These are phyloP conservation scores for Crotalus helleri DNA, from an alignment of 2,113 vertebrate genomes.

Conservation along the genomic window DNA sequence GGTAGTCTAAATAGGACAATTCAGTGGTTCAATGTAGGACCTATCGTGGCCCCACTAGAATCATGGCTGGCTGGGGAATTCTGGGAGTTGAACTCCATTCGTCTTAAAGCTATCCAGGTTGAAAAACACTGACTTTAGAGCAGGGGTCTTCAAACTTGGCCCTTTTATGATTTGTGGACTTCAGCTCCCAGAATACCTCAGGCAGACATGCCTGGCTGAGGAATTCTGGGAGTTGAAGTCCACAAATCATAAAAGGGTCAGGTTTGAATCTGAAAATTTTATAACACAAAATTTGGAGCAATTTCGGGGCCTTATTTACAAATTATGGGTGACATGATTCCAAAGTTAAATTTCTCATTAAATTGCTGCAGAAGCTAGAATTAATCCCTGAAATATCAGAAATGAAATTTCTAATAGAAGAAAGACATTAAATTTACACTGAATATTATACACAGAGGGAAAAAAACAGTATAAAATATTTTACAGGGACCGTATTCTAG, in stretches of 20 bases:
- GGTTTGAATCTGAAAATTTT: neutral
- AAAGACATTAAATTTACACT: neutral
- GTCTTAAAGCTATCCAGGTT: too few relatives aligned
- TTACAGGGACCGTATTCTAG: neutral
- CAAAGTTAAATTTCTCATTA: neutral
- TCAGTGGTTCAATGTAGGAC: neutral
- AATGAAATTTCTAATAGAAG: neutral
- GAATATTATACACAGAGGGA: neutral
- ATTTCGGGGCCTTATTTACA: neutral
- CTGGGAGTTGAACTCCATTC: too few relatives aligned
- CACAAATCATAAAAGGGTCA: too few relatives aligned
- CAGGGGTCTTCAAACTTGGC: too few relatives aligned
- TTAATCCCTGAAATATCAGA: neutral
- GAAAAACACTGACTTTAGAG: too few relatives aligned
- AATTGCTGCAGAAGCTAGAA: neutral
- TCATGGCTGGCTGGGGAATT: neutral
- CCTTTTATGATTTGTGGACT: too few relatives aligned
- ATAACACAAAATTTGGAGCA: neutral
- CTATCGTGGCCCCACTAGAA: neutral
- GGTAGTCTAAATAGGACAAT: neutral
- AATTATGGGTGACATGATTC: neutral
- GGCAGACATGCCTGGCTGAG: too few relatives aligned
- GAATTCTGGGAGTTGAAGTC: too few relatives aligned
- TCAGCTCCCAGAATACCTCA: too few relatives aligned
- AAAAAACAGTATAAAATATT: neutral